Conservation (phyloP, 1,140 invertebrate species). For the Holcopasites calliopsidis region DNA sequence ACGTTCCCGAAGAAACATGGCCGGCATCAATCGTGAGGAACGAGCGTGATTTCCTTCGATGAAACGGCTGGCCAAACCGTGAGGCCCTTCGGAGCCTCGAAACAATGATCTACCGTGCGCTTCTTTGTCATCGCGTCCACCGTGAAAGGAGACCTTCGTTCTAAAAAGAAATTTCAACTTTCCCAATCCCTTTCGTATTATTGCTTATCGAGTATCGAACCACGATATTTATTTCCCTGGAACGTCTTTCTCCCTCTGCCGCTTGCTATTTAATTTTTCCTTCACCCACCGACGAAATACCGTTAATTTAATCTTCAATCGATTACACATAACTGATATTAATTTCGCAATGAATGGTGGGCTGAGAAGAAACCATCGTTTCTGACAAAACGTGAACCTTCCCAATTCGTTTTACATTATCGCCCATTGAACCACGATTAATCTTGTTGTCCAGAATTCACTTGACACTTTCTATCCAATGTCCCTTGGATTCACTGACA, state of each 20-base stretch:
- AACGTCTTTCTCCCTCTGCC: too few relatives aligned
- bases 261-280: not conserved
- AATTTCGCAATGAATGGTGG: too few relatives aligned
- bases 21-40: conserved; percentile 46
- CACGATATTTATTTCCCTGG: not conserved
- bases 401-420: too few relatives aligned
- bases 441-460: too few relatives aligned
- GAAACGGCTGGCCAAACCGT: conserved; percentile 25
- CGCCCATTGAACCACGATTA: too few relatives aligned
- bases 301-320: not conserved
- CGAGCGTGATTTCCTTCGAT: conserved; percentile 42
- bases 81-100: conserved; percentile 30
- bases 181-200: not conserved
- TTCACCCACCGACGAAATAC: too few relatives aligned
- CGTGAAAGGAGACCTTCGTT: not conserved
- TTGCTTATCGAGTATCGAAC: not conserved
- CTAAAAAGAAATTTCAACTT: not conserved
- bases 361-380: too few relatives aligned
- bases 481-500: too few relatives aligned
- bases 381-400: too few relatives aligned
- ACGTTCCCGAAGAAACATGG: conserved; percentile 42
- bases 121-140: conserved; percentile 16
- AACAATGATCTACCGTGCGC: conserved; percentile 50
- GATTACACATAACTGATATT: too few relatives aligned
- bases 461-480: too few relatives aligned